phyloP scores from a whole-genome alignment of 2,797 vertebrate genomes.

The Eutrigla gurnardus region DNA sequence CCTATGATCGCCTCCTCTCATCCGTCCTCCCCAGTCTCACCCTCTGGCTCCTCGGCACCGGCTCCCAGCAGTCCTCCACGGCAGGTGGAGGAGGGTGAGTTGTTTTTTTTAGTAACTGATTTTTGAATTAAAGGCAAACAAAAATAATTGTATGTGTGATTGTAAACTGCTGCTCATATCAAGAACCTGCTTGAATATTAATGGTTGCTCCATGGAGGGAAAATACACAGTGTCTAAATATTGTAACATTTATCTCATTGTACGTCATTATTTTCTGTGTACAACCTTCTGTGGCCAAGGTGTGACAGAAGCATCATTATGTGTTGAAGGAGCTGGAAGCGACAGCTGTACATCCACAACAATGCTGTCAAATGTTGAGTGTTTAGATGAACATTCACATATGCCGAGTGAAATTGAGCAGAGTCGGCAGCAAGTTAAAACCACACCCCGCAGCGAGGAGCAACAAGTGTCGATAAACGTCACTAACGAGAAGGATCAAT shows the following conservation, averaged over 20 bases:
- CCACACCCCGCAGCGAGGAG: conserved; percentile 82
- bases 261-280: not conserved
- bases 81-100: conserved; percentile 79
- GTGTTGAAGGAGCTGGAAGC: conserved; percentile 79
- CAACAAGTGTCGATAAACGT: conserved; percentile 80
- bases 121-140: not conserved
- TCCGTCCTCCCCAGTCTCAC: conserved; percentile 29
- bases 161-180: not conserved
- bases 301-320: not conserved
- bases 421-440: conserved; percentile 74
- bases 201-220: not conserved
- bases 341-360: conserved; percentile 67
- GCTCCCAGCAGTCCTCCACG: conserved; percentile 38
- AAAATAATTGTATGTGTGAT: not conserved
- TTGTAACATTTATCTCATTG: not conserved
- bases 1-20: conserved; percentile 40
- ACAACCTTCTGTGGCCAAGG: conserved; percentile 6
- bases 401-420: conserved; percentile 82
- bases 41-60: conserved; percentile 42
- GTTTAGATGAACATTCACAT: conserved; percentile 49
- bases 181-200: not conserved
- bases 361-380: conserved; percentile 31
- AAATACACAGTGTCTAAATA: not conserved
- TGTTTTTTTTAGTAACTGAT: not conserved
- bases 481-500: conserved; percentile 48